These are phyloP conservation scores for Sminthurides bifidus DNA, from an alignment of 1,140 invertebrate species.

Conservation along the genomic window DNA sequence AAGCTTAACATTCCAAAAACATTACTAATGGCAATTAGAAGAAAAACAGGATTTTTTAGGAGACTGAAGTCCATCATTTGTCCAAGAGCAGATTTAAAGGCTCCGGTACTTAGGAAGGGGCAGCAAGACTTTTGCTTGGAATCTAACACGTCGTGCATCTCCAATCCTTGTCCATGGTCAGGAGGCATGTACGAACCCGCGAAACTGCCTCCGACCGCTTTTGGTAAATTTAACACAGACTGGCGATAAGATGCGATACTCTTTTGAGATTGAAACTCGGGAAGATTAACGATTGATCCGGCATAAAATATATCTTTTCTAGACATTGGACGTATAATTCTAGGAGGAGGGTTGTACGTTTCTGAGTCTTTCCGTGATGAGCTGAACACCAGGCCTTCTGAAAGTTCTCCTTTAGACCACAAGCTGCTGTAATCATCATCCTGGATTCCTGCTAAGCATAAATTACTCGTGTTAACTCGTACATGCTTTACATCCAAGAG, in stretches of 20 bases:
- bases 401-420: constrained; percentile 27
- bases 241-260: constrained; percentile 76
- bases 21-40: constrained; percentile 86
- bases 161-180: constrained; percentile 46
- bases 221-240: constrained; percentile 64
- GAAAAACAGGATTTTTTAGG: constrained; percentile 78
- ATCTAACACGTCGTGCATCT: constrained; percentile 47
- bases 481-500: constrained; percentile 1
- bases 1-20: constrained; percentile 87
- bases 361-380: constrained; percentile 41
- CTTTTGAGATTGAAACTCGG: constrained; percentile 83
- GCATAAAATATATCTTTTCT: constrained; percentile 98
- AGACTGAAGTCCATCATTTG: constrained; percentile 90
- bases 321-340: constrained; percentile 78
- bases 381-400: constrained; percentile 34
- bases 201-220: background rate
- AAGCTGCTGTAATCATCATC: constrained; percentile 27
- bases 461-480: too few relatives aligned
- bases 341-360: constrained; percentile 41
- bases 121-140: constrained; percentile 41
- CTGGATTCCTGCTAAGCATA: background rate
- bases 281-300: constrained; percentile 79
- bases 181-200: background rate
- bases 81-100: constrained; percentile 65
- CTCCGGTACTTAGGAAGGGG: constrained; percentile 39